Evolutionary conservation across 1,140 invertebrate species (phyloP).

Genomic region (Chironomus tepperi): DNA sequence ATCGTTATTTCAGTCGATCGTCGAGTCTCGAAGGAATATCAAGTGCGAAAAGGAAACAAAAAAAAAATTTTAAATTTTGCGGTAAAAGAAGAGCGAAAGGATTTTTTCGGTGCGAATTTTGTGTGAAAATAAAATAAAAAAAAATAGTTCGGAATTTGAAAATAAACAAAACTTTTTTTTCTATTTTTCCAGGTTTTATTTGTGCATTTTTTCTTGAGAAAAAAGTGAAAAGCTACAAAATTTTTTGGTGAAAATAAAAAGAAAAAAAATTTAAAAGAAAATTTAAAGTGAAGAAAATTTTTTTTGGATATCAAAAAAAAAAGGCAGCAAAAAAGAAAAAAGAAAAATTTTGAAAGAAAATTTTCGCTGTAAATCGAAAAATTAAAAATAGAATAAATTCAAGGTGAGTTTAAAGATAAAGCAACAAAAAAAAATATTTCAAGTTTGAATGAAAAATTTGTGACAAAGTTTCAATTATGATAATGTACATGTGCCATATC

Average conservation of each 20-base stretch:
- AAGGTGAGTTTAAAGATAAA: conserved; percentile 16
- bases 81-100: background rate
- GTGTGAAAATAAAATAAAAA: background rate
- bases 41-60: conserved; percentile 3
- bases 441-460: background rate
- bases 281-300: background rate
- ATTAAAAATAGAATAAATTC: conserved; percentile 21
- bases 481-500: too few relatives aligned
- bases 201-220: conserved; percentile 18
- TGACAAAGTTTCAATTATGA: background rate
- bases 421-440: too few relatives aligned
- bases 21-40: conserved; percentile 23
- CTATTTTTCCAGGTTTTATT: background rate
- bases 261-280: background rate
- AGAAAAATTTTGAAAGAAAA: background rate
- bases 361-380: background rate
- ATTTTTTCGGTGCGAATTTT: background rate
- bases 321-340: background rate
- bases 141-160: background rate
- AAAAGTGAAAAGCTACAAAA: background rate
- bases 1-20: conserved; percentile 23
- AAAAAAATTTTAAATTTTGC: background rate
- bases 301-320: background rate
- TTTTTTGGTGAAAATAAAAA: background rate
- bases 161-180: background rate